These are phyloP conservation scores for Paedocypris sp. DNA, from an alignment of 2,113 vertebrate genomes.

Conservation along the genomic window DNA sequence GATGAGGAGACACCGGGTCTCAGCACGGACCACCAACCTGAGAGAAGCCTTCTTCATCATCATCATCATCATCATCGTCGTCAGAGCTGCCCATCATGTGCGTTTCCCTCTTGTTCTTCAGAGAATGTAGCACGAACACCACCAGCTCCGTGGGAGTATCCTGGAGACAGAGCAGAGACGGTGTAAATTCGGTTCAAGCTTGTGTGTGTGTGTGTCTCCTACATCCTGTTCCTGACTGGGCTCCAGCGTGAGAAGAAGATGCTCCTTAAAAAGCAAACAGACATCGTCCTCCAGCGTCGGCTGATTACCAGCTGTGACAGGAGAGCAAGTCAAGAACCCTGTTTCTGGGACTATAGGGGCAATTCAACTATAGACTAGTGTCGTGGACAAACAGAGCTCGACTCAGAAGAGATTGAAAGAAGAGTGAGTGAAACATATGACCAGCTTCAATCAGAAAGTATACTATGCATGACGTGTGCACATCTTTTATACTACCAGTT, in stretches of 20 bases:
- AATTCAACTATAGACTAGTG: no score
- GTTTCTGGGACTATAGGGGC: no score
- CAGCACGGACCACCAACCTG: slow-evolving; percentile 7
- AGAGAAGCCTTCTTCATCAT: slow-evolving; percentile 27
- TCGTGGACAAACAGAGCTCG: no score
- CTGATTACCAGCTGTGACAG: slow-evolving; percentile 56
- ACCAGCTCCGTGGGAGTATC: slow-evolving; percentile 62
- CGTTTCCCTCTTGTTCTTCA: slow-evolving; percentile 70
- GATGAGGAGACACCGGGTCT: neutral
- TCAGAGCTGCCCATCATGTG: slow-evolving; percentile 80
- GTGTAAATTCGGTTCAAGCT: neutral
- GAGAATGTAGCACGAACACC: slow-evolving; percentile 73
- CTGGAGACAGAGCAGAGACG: slow-evolving; percentile 31
- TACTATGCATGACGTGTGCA: no score
- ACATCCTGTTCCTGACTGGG: slow-evolving; percentile 61
- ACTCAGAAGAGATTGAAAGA: no score
- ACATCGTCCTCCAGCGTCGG: slow-evolving; percentile 68
- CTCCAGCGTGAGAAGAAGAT: slow-evolving; percentile 66
- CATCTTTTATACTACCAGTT: no score
- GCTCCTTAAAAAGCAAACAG: slow-evolving; percentile 64
- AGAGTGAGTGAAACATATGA: no score
- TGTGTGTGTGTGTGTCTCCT: slow-evolving; percentile 31
- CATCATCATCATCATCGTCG: slow-evolving; percentile 22
- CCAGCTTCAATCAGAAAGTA: no score
- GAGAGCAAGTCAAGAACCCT: neutral